phyloP scores from a whole-genome alignment of 2,113 vertebrate genomes.

The Hippopotamus amphibius region DNA sequence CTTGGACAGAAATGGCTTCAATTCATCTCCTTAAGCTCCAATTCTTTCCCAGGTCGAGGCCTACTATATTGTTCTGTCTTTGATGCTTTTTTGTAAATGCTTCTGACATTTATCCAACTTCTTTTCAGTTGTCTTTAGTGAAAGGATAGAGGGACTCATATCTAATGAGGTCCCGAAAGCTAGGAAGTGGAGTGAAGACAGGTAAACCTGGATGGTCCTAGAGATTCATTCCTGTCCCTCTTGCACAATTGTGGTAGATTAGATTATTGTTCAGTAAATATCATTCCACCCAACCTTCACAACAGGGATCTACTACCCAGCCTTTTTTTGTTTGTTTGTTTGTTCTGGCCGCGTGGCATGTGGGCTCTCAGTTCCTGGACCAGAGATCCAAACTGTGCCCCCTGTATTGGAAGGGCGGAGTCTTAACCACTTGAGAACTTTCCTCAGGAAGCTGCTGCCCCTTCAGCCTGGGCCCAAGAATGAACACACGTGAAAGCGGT shows the following conservation, averaged over 20 bases:
- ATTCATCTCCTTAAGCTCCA: conserved; percentile 3
- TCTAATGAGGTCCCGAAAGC: neutral
- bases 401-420: no score
- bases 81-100: conserved; percentile 14
- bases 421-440: neutral
- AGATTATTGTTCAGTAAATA: neutral
- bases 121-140: conserved; percentile 22
- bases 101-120: conserved; percentile 8
- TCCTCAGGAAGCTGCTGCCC: neutral
- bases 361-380: no score
- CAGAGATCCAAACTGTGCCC: no score
- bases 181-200: conserved; percentile 35
- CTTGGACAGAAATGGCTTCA: conserved; percentile 16
- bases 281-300: neutral
- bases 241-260: neutral
- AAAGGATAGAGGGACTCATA: conserved; percentile 13
- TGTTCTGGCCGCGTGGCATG: no score
- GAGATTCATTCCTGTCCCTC: neutral
- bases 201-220: neutral
- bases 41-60: neutral
- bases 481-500: neutral
- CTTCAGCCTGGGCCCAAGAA: neutral
- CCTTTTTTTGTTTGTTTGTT: neutral
- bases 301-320: neutral
- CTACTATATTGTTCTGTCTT: neutral